Conservation (phyloP, 2,888 invertebrate genomes). For the Clepsis dumicolana region DNA sequence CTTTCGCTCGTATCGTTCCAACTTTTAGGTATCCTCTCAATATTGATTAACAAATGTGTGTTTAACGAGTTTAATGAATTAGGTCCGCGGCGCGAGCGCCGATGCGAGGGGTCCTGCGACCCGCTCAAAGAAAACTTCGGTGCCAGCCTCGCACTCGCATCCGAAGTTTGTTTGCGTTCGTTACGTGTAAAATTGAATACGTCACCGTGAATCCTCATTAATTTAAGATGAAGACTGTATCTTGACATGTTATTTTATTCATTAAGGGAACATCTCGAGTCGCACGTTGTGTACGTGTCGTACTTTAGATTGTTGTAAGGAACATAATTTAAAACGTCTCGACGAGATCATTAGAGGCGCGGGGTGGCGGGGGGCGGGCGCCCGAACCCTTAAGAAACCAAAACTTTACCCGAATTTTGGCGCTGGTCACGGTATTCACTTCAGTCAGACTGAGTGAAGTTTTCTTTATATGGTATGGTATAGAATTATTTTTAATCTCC, state of each 20-base stretch:
- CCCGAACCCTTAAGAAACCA: slow-evolving; percentile 19
- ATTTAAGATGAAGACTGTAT: slow-evolving; percentile 83
- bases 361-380: slow-evolving; percentile 51
- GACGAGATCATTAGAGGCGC: slow-evolving; percentile 74
- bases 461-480: no score
- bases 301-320: slow-evolving; percentile 78
- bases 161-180: slow-evolving; percentile 79
- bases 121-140: slow-evolving; percentile 36
- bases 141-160: slow-evolving; percentile 29
- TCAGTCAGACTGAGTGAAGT: not conserved
- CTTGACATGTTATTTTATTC: slow-evolving; percentile 85
- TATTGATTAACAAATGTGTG: slow-evolving; percentile 79
- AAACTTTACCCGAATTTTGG: slow-evolving; percentile 34
- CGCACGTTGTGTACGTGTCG: slow-evolving; percentile 73
- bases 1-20: slow-evolving; percentile 47
- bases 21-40: slow-evolving; percentile 81
- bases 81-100: slow-evolving; percentile 61
- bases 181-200: slow-evolving; percentile 83
- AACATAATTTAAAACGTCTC: slow-evolving; percentile 82
- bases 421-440: slow-evolving; percentile 32
- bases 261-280: slow-evolving; percentile 74
- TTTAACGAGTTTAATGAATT: slow-evolving; percentile 76
- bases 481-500: no score
- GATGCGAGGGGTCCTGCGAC: slow-evolving; percentile 48
- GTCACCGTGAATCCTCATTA: slow-evolving; percentile 80